Percentiles rank a stretch among this genome's conserved stretches.
These are phyloP conservation scores for Drosophila pseudoobscura DNA, from an alignment of 1,140 invertebrate genomes.

Conservation along the genomic window DNA sequence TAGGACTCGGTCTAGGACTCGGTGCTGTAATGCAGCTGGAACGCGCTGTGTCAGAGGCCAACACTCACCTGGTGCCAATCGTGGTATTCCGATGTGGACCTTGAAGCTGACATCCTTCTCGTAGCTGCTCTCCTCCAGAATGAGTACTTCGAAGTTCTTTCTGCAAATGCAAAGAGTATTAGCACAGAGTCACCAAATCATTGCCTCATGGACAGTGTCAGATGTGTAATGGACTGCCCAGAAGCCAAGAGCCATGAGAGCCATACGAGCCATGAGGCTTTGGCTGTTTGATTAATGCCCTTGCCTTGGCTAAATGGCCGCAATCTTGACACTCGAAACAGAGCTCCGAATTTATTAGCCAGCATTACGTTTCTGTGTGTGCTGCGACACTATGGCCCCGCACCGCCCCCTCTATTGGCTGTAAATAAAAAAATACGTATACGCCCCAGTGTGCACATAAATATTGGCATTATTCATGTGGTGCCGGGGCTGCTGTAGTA, in stretches of 20 bases:
- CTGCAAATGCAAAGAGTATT: conserved; percentile 86
- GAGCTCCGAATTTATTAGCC: conserved; percentile 66
- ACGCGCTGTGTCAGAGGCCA: not conserved
- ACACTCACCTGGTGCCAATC: conserved; percentile 91
- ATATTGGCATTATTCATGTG: conserved; percentile 65
- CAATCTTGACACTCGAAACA: conserved; percentile 71
- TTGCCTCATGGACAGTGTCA: not conserved
- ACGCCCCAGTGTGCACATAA: conserved; percentile 49
- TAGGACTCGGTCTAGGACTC: conserved; percentile 5
- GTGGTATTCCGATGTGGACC: conserved; percentile 94
- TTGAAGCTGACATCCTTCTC: conserved; percentile 98
- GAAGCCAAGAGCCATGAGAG: conserved; percentile 3
- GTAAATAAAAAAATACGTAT: conserved; percentile 49
- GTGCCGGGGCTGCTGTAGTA: not conserved
- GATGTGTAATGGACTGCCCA: conserved; percentile 37
- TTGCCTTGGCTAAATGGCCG: conserved; percentile 47
- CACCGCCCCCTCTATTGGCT: not conserved
- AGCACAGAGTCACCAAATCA: not conserved
- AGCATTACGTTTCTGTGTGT: conserved; percentile 40
- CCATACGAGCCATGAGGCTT: conserved; percentile 30
- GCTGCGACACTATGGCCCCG: conserved; percentile 23
- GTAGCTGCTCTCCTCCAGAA: conserved; percentile 98
- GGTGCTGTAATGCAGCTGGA: conserved; percentile 46
- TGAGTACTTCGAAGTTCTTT: conserved; percentile 92
- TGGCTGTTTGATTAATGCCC: conserved; percentile 57